phyloP scores from a whole-genome alignment of 2,888 invertebrate genomes.

The Lingula anatina region DNA sequence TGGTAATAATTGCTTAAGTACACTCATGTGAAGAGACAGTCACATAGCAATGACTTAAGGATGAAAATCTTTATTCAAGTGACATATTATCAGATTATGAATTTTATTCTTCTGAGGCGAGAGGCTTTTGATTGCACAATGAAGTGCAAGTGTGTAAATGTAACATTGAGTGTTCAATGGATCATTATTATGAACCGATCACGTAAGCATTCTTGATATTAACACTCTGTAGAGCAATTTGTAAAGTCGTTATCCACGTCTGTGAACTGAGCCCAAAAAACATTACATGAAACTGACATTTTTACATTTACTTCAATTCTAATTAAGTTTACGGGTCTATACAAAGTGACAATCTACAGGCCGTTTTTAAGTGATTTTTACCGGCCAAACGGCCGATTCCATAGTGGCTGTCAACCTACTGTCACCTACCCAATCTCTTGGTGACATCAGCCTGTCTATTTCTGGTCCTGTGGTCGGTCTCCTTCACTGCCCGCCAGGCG shows the following conservation, averaged over 20 bases:
- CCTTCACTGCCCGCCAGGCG: constrained; percentile 50
- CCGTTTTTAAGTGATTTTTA: constrained; percentile 77
- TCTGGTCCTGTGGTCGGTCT: constrained; percentile 51
- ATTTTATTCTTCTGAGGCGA: too few relatives aligned
- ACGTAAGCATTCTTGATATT: too few relatives aligned
- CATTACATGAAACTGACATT: background rate
- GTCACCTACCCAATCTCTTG: constrained; percentile 74
- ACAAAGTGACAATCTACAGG: constrained; percentile 60
- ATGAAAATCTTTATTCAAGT: too few relatives aligned
- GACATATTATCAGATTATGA: too few relatives aligned
- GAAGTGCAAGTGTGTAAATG: too few relatives aligned
- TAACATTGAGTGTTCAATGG: too few relatives aligned
- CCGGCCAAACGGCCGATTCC: constrained; percentile 77
- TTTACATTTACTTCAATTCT: background rate
- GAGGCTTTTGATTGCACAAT: too few relatives aligned
- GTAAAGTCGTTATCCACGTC: too few relatives aligned
- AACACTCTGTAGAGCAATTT: too few relatives aligned
- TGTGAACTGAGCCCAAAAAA: background rate
- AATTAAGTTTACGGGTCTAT: constrained; percentile 26
- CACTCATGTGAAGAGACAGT: constrained; percentile 2
- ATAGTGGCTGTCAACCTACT: too few relatives aligned
- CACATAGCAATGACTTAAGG: constrained; percentile 6
- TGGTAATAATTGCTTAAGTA: too few relatives aligned
- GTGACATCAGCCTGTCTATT: constrained; percentile 69
- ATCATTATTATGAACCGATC: too few relatives aligned